phyloP scores from a whole-genome alignment of 2,888 invertebrate species.

The Amphipoea lucens region DNA sequence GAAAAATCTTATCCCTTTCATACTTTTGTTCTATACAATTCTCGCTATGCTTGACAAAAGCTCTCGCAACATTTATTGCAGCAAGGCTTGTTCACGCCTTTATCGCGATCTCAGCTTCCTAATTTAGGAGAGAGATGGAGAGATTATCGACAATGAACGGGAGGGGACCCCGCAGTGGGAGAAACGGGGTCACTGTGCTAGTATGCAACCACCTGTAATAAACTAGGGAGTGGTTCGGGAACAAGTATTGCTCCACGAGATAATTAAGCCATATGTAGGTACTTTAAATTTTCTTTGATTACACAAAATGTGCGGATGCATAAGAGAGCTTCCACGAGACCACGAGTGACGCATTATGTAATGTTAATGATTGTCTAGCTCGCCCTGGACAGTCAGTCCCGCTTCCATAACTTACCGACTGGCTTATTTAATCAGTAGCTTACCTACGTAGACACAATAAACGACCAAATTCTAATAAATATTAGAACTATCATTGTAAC shows the following conservation, averaged over 20 bases:
- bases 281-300: not conserved
- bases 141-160: constrained; percentile 79
- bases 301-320: not conserved
- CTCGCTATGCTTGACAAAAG: constrained; percentile 56
- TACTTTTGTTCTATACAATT: constrained; percentile 35
- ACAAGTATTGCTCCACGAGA: constrained; percentile 13
- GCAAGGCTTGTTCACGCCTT: constrained; percentile 64
- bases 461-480: constrained; percentile 5
- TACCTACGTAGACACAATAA: not conserved
- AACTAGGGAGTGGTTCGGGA: constrained; percentile 57
- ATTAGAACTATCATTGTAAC: not conserved
- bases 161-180: constrained; percentile 75
- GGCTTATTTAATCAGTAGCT: not conserved
- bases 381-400: not conserved
- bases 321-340: not conserved
- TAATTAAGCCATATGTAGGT: constrained; percentile 1
- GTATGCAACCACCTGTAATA: constrained; percentile 74
- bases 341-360: not conserved
- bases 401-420: too few relatives aligned
- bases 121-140: constrained; percentile 81
- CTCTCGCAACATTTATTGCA: constrained; percentile 65
- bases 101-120: constrained; percentile 81
- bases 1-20: not conserved
- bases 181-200: constrained; percentile 83
- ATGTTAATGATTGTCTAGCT: not conserved